phyloP scores from a whole-genome alignment of 2,113 vertebrate genomes.

The Nyctereutes procyonoides region DNA sequence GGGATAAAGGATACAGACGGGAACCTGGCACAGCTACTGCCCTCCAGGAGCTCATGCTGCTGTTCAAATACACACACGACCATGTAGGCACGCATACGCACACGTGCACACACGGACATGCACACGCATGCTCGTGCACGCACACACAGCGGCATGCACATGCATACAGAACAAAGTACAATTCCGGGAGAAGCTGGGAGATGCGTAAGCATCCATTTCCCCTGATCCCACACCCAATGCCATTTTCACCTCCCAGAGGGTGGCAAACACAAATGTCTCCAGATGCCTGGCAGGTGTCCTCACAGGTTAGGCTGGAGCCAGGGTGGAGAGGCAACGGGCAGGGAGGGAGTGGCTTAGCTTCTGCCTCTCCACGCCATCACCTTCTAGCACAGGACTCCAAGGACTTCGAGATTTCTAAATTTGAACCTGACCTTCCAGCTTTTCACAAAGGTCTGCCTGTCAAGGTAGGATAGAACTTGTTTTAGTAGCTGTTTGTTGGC shows the following conservation, averaged over 20 bases:
- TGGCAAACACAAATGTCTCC: too few species aligned
- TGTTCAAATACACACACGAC: background rate
- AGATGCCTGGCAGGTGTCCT: background rate
- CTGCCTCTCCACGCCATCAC: background rate
- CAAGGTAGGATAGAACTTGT: background rate
- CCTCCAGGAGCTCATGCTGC: background rate
- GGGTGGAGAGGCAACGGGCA: background rate
- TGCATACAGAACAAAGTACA: background rate
- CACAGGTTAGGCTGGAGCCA: background rate
- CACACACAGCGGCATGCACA: fast-evolving
- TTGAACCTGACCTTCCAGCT: background rate
- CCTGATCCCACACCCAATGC: background rate
- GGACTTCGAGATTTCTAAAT: background rate
- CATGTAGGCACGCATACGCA: background rate
- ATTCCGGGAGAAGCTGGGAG: background rate
- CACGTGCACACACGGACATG: too few species aligned
- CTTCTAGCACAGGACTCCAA: background rate
- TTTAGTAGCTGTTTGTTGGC: background rate
- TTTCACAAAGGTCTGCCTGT: background rate
- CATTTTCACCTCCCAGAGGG: background rate
- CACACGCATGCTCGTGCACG: fast-evolving
- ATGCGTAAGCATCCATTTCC: background rate
- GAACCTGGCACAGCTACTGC: background rate
- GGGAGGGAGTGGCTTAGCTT: too few species aligned
- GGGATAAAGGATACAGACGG: fast-evolving